phyloP scores from a whole-genome alignment of 2,888 invertebrate genomes.

The Cecidostiba fungosa region DNA sequence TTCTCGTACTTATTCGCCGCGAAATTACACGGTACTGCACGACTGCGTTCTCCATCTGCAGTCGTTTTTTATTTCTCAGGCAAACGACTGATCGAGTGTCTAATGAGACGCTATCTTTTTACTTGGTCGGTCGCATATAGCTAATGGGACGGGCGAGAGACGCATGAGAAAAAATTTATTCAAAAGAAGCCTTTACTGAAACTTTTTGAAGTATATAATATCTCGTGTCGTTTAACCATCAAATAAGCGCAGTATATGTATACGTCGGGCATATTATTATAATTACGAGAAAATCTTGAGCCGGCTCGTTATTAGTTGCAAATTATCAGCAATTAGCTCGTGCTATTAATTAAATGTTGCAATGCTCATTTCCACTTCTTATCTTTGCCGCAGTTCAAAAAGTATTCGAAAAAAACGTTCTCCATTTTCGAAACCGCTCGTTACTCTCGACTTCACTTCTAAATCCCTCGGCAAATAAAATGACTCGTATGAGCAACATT shows the following conservation, averaged over 20 bases:
- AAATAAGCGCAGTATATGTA: background rate
- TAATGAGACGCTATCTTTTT: slow-evolving; percentile 52
- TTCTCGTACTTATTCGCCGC: slow-evolving; percentile 21
- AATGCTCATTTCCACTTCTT: background rate
- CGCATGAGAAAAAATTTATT: background rate
- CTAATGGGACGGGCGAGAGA: background rate
- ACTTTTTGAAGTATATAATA: background rate
- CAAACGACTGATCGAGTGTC: slow-evolving; percentile 37
- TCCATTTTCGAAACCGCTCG: background rate
- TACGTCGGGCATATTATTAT: background rate
- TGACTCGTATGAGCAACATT: slow-evolving; percentile 23
- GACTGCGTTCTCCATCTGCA: background rate
- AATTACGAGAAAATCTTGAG: background rate
- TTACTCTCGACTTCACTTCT: background rate
- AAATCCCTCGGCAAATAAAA: slow-evolving; percentile 28
- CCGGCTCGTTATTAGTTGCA: background rate
- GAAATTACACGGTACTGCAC: slow-evolving; percentile 49
- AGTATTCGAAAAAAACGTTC: background rate
- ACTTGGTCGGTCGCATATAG: background rate
- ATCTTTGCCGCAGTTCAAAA: background rate
- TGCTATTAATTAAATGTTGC: background rate
- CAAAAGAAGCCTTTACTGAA: background rate
- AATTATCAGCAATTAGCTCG: background rate
- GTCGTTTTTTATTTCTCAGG: background rate
- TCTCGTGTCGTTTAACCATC: background rate